phyloP scores from a whole-genome alignment of 2,888 invertebrate species.

The Cerastis rubricosa region DNA sequence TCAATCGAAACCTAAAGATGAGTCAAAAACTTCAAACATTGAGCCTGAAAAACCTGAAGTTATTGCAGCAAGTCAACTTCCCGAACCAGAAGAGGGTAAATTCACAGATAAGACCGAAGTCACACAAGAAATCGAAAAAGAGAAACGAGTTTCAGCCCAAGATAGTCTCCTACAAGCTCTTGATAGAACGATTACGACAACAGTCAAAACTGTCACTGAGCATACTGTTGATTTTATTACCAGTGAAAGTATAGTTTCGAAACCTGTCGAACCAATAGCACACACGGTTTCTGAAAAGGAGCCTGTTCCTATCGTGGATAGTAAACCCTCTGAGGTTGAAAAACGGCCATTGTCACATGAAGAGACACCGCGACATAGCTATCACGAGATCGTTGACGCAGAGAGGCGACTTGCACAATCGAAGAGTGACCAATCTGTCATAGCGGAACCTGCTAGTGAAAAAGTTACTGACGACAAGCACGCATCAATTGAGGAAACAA shows the following conservation, averaged over 20 bases:
- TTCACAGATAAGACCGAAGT: neutral
- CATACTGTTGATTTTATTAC: conserved; percentile 35
- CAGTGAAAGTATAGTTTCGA: conserved; percentile 10
- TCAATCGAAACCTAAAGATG: conserved; percentile 28
- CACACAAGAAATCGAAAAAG: conserved; percentile 5
- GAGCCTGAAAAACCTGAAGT: neutral
- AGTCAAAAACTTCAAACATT: neutral
- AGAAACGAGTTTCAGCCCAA: conserved; percentile 25
- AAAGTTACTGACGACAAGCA: neutral
- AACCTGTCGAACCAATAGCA: conserved; percentile 6
- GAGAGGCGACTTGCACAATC: conserved; percentile 70
- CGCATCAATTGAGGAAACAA: neutral
- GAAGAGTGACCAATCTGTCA: conserved; percentile 18
- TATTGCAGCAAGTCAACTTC: neutral
- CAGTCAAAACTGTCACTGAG: conserved; percentile 15
- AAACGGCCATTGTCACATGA: conserved; percentile 52
- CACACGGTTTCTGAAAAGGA: conserved; percentile 13
- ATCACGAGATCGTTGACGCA: conserved; percentile 77
- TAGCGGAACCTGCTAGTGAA: conserved; percentile 15
- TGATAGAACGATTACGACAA: conserved; percentile 14
- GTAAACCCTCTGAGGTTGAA: neutral
- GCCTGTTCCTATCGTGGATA: neutral
- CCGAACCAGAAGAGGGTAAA: neutral
- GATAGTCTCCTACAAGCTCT: conserved; percentile 28
- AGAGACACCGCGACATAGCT: conserved; percentile 72